phyloP scores from a whole-genome alignment of 2,797 vertebrate species.

The Cercopithecus hamlyni region DNA sequence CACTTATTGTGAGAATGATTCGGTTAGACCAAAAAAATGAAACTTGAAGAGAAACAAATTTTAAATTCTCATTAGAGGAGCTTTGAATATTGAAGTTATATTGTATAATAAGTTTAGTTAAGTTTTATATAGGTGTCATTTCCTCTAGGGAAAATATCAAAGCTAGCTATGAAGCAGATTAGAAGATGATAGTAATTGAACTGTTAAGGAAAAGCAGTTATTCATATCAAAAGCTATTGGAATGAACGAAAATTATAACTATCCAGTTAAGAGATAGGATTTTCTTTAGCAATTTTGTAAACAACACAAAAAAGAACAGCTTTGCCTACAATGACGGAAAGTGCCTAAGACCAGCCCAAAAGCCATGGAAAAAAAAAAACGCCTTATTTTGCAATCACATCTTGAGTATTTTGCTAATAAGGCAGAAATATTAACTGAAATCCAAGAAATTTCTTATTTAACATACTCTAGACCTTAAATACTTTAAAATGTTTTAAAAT shows the following conservation, averaged over 20 bases:
- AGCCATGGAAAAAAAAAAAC: background rate
- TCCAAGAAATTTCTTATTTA: slow-evolving; percentile 58
- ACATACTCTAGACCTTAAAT: slow-evolving; percentile 48
- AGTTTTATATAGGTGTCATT: slow-evolving; percentile 52
- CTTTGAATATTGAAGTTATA: background rate
- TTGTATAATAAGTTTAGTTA: slow-evolving; percentile 29
- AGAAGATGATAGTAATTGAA: slow-evolving; percentile 41
- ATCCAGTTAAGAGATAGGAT: background rate
- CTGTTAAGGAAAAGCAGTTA: slow-evolving; percentile 36
- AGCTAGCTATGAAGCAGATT: slow-evolving; percentile 28
- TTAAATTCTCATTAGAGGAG: slow-evolving; percentile 1
- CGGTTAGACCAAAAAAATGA: background rate
- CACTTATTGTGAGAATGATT: slow-evolving; percentile 23
- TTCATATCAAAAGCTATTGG: background rate
- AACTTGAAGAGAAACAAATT: background rate
- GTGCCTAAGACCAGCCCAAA: slow-evolving; percentile 1
- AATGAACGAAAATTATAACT: slow-evolving; percentile 19
- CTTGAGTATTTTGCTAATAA: slow-evolving; percentile 63
- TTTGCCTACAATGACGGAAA: slow-evolving; percentile 18
- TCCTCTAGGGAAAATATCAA: slow-evolving; percentile 46
- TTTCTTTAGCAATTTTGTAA: slow-evolving; percentile 48
- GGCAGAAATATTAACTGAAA: slow-evolving; percentile 55
- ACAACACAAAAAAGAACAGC: slow-evolving; percentile 27
- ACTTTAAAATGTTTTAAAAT: slow-evolving; percentile 64
- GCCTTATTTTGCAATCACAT: slow-evolving; percentile 42